phyloP scores from a whole-genome alignment of 2,888 invertebrate species.

The Chymomyza caudatula region DNA sequence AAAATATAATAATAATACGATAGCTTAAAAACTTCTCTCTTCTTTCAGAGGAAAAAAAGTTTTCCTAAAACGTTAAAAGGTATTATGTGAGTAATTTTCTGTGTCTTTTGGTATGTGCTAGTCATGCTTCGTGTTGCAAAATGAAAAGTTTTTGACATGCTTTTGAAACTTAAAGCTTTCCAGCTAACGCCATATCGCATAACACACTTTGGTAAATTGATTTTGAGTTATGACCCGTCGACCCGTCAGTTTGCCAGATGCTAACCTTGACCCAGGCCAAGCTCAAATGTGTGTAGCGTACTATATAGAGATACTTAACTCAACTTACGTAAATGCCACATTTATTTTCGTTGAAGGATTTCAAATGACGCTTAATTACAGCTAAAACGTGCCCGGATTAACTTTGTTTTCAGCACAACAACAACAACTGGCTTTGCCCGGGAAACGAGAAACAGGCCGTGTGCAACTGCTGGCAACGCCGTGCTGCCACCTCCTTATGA shows the following conservation, averaged over 20 bases:
- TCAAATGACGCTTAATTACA: not conserved
- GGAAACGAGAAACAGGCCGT: not conserved
- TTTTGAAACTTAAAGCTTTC: slow-evolving; percentile 32
- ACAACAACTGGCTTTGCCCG: slow-evolving; percentile 19
- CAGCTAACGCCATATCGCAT: not conserved
- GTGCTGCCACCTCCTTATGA: not conserved
- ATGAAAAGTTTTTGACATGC: slow-evolving; percentile 20
- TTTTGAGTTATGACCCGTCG: slow-evolving; percentile 11
- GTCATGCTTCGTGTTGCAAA: not conserved
- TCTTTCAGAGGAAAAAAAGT: too few relatives aligned
- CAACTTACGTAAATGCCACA: slow-evolving; percentile 1
- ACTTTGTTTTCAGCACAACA: not conserved
- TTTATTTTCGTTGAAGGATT: not conserved
- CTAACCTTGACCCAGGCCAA: not conserved
- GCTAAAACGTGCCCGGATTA: not conserved
- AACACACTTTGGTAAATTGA: slow-evolving; percentile 15
- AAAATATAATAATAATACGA: too few relatives aligned
- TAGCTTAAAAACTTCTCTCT: too few relatives aligned
- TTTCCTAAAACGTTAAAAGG: too few relatives aligned
- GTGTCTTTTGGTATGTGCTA: slow-evolving; percentile 4
- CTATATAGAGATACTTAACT: slow-evolving; percentile 10
- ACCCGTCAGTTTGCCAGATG: not conserved
- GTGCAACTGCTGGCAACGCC: not conserved
- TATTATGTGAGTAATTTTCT: slow-evolving; percentile 6
- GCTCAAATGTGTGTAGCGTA: not conserved